These are phyloP conservation scores for Eutolmus rufibarbis DNA, from an alignment of 2,888 invertebrate species.

Conservation along the genomic window DNA sequence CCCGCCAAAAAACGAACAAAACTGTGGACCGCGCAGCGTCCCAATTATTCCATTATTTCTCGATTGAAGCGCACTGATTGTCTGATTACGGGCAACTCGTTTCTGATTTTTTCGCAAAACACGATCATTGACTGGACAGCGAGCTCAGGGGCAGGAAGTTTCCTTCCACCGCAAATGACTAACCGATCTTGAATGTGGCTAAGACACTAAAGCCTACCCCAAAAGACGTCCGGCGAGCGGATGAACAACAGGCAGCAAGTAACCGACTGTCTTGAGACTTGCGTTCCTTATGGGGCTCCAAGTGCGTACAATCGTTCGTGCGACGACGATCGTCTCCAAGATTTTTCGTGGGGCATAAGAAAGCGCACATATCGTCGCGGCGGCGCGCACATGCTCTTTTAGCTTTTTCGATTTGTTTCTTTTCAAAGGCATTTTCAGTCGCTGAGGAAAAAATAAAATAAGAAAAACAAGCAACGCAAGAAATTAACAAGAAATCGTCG, in stretches of 20 bases:
- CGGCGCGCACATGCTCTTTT: not conserved
- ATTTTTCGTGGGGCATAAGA: not conserved
- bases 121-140: not conserved
- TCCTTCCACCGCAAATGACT: not conserved
- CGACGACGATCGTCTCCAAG: not conserved
- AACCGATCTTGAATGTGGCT: not conserved
- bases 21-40: not conserved
- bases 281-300: constrained; percentile 9
- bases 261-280: not conserved
- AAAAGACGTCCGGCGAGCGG: not conserved
- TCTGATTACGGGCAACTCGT: not conserved
- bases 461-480: not conserved
- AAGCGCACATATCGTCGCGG: not conserved
- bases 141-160: not conserved
- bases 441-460: not conserved
- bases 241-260: not conserved
- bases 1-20: not conserved
- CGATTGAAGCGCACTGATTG: not conserved
- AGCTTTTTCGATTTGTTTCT: not conserved
- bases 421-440: not conserved
- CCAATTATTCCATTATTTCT: not conserved
- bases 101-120: not conserved
- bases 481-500: not conserved
- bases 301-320: not conserved
- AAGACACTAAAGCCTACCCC: not conserved